Evolutionary conservation across 2,888 invertebrate species (phyloP), one percentile per base, ranked within the genome.

Genomic region (Eudemis profundana): DNA sequence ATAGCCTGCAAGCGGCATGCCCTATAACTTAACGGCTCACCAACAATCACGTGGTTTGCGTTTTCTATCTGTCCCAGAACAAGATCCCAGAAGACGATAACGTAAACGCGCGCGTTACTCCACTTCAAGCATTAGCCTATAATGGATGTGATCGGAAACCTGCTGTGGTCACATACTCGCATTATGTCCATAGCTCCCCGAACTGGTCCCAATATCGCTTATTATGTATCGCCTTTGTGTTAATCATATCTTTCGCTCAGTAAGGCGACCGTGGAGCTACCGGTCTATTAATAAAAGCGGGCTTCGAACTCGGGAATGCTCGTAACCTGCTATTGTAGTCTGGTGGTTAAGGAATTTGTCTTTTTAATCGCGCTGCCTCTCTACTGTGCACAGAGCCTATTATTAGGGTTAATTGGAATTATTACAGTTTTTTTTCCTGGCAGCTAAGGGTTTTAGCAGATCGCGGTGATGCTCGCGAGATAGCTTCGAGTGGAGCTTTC

Each of bases 401-500:
- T 91, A 92, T 92, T 91, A 91, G 85, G 89, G 86, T 89, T 91
- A 90, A 91, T 92, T 91, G 90, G 89, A 90, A 92, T 90, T 87
- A 90, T 90, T 89, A 89, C 84, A 84, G 84, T 81, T 85, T 86
- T 87, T 86, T 89, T 91, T 87, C 80, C 82, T 77, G 71, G 82
- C 83, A 83, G 78, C 85, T 83, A 85, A 81, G 81, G 85, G 81
- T 88, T 87, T 86, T 86, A 86, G 86, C 86, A 81, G 86, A 86
- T 83, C 76, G 82, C 80, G 79, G 82, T 83, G 86, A 84, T 85
- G 85, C 83, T 74, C 78, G 77, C 78, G 74, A 82, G 83, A 86
- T 86, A 84, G 81, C 76, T 82, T 76, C 75, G 69, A 83, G 83
- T 81, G 82, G 78, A 78, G 85, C 85, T 88, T 82, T 86, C 83